These are phyloP conservation scores for Siphamia tubifer DNA, from an alignment of 2,113 vertebrate species.

Conservation along the genomic window DNA sequence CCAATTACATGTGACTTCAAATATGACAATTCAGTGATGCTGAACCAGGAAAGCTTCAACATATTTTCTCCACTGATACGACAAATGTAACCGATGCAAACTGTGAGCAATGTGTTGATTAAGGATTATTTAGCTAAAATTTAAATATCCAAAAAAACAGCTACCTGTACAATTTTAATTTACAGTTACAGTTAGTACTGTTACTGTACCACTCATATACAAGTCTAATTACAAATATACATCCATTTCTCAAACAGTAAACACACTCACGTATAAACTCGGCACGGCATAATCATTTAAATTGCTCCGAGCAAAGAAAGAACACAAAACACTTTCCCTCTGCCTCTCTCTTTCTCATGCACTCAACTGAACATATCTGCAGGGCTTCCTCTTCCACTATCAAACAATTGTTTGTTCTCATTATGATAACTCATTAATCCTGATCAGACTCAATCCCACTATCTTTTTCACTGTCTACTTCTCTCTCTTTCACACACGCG, in stretches of 20 bases:
- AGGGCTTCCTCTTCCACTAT: conserved; percentile 56
- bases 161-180: neutral
- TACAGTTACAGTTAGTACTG: no score
- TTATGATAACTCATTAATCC: conserved; percentile 72
- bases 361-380: conserved; percentile 45
- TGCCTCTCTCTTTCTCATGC: conserved; percentile 8
- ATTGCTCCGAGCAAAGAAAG: conserved; percentile 32
- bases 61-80: no score
- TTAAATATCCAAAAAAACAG: neutral
- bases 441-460: conserved; percentile 52
- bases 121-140: neutral
- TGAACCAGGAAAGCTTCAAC: no score
- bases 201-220: neutral
- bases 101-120: neutral
- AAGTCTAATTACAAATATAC: neutral
- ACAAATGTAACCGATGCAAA: no score
- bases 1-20: no score
- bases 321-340: conserved; percentile 36
- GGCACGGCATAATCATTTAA: neutral
- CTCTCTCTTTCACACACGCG: neutral
- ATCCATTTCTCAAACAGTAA: neutral
- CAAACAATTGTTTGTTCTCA: conserved; percentile 70
- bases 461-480: conserved; percentile 25
- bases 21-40: no score
- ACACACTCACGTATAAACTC: neutral